phyloP scores from a whole-genome alignment of 2,888 invertebrate species.

The Lomographa bimaculata region DNA sequence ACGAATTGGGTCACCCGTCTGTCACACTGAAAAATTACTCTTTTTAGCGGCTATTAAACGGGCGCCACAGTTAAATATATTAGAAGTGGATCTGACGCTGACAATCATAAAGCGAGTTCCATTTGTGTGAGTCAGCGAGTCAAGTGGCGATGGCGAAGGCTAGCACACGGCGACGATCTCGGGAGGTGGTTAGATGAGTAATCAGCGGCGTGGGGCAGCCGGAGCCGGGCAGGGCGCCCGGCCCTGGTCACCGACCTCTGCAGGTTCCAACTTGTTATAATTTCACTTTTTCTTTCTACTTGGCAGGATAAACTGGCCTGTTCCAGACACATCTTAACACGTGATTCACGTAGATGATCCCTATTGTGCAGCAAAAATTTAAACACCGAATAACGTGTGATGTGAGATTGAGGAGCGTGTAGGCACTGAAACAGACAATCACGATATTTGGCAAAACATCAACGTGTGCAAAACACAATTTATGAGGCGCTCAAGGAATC shows the following conservation, averaged over 20 bases:
- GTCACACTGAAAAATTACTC: constrained; percentile 10
- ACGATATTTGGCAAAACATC: constrained; percentile 54
- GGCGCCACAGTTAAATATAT: constrained; percentile 10
- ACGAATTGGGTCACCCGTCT: too few species aligned
- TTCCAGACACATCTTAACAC: constrained; percentile 4
- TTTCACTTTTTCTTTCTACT: constrained; percentile 74
- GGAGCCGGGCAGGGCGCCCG: constrained; percentile 40
- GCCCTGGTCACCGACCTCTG: constrained; percentile 76
- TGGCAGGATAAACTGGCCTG: constrained; percentile 28
- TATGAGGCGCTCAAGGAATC: constrained; percentile 47
- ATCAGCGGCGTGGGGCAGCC: constrained; percentile 65
- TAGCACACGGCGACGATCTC: constrained; percentile 38
- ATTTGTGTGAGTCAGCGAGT: constrained; percentile 44
- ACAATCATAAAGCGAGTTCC: constrained; percentile 32
- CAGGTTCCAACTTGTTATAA: constrained; percentile 78
- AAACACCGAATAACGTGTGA: too few species aligned
- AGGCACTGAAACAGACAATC: too few species aligned
- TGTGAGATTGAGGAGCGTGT: too few species aligned
- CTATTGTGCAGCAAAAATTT: too few species aligned
- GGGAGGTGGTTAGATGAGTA: constrained; percentile 64
- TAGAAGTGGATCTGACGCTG: constrained; percentile 16
- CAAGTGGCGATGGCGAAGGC: constrained; percentile 26
- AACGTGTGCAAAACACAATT: constrained; percentile 48
- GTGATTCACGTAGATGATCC: too few species aligned
- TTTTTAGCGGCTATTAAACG: constrained; percentile 8